Percentiles rank a stretch among this genome's conserved stretches.
phyloP scores from a whole-genome alignment of 64 coral and sea anemone genomes.

The Catalaphyllia jardinei region DNA sequence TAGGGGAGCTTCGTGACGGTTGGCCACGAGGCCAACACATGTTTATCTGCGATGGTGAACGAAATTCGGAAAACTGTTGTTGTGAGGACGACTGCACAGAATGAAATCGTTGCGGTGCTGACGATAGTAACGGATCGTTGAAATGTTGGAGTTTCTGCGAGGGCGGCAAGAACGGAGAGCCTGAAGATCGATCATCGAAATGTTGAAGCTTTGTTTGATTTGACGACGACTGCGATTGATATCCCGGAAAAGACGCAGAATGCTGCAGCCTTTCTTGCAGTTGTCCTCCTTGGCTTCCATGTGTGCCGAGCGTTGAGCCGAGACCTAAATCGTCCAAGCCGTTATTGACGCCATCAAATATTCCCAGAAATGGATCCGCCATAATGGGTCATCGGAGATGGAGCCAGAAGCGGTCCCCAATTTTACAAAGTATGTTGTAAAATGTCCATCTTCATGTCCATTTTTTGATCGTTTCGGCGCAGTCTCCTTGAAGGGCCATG shows the following conservation, averaged over 20 bases:
- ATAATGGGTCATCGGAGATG: slow-evolving; percentile 55
- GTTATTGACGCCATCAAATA: slow-evolving; percentile 86
- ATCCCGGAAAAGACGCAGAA: slow-evolving; percentile 76
- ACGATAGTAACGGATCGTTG: slow-evolving; percentile 86
- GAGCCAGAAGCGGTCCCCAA: slow-evolving; percentile 7
- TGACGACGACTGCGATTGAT: slow-evolving; percentile 65
- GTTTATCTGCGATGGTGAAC: slow-evolving; percentile 76
- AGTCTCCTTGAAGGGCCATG: slow-evolving; percentile 9
- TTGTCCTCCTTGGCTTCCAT: slow-evolving; percentile 76
- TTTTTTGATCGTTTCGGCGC: neutral
- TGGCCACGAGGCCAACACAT: slow-evolving; percentile 74
- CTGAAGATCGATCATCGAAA: slow-evolving; percentile 79
- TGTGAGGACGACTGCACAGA: slow-evolving; percentile 43
- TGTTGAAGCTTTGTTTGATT: slow-evolving; percentile 90
- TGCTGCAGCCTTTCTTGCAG: slow-evolving; percentile 71
- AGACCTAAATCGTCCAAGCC: slow-evolving; percentile 73
- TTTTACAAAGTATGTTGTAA: neutral
- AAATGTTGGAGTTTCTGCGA: slow-evolving; percentile 96
- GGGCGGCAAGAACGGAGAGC: slow-evolving; percentile 57
- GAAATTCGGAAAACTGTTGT: slow-evolving; percentile 77
- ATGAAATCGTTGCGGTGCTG: slow-evolving; percentile 81
- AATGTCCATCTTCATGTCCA: slow-evolving; percentile 9
- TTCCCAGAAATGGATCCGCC: slow-evolving; percentile 94
- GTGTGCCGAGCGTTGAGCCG: slow-evolving; percentile 64
- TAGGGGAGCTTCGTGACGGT: slow-evolving; percentile 61